These are phyloP conservation scores for Habropoda laboriosa DNA, from an alignment of 1,140 invertebrate species.

Conservation along the genomic window DNA sequence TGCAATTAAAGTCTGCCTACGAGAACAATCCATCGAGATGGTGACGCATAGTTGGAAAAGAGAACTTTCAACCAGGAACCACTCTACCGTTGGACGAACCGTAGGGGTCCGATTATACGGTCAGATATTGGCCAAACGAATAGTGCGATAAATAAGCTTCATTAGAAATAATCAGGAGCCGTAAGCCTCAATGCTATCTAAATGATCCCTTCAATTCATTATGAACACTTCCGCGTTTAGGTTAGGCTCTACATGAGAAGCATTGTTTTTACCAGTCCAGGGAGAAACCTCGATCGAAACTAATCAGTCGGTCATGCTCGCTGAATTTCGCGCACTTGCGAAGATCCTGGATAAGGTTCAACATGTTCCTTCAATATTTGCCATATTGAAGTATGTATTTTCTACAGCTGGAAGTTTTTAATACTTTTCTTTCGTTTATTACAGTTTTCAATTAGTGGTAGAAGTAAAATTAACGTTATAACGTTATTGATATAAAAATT, in stretches of 20 bases:
- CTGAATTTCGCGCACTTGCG: background rate
- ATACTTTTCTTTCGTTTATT: too few species aligned
- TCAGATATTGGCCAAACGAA: conserved; percentile 33
- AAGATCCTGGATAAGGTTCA: background rate
- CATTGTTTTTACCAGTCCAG: conserved; percentile 7
- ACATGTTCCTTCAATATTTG: background rate
- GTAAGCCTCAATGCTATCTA: conserved; percentile 32
- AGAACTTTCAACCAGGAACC: conserved; percentile 45
- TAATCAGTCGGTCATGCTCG: background rate
- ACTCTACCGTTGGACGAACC: conserved; percentile 19
- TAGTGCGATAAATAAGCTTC: conserved; percentile 43
- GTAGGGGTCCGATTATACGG: conserved; percentile 30
- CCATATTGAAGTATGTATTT: background rate
- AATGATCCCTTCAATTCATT: conserved; percentile 37
- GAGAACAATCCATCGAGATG: conserved; percentile 1
- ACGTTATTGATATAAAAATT: too few species aligned
- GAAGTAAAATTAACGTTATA: too few species aligned
- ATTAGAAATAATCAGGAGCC: conserved; percentile 37
- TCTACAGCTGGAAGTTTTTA: too few species aligned
- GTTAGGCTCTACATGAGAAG: conserved; percentile 7
- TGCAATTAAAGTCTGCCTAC: background rate
- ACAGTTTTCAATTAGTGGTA: too few species aligned
- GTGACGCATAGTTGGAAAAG: conserved; percentile 12
- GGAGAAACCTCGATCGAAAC: background rate
- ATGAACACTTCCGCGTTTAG: conserved; percentile 28